These are phyloP conservation scores for Babyrousa celebensis DNA, from an alignment of 2,797 vertebrate genomes.

Conservation along the genomic window DNA sequence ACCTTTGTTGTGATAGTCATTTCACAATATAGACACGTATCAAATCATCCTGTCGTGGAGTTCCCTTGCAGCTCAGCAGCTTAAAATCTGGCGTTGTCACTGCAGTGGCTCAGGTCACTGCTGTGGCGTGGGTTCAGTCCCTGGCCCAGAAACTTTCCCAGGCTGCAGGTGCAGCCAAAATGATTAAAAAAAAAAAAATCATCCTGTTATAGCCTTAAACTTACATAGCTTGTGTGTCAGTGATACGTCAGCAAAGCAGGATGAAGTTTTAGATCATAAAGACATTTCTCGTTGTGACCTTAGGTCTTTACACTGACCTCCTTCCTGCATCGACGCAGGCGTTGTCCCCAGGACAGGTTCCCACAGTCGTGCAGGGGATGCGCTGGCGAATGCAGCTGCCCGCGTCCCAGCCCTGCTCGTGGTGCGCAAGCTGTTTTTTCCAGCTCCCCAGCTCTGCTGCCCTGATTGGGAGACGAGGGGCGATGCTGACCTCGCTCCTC, in stretches of 20 bases:
- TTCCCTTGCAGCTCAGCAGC: too few species aligned
- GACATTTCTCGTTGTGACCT: not conserved
- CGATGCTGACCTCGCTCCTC: not conserved
- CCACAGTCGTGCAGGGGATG: not conserved
- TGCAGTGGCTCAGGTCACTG: too few species aligned
- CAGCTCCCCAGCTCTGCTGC: too few species aligned
- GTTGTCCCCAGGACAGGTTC: not conserved
- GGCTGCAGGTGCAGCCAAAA: too few species aligned
- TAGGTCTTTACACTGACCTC: not conserved
- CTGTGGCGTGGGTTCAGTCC: too few species aligned
- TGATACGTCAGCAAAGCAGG: not conserved
- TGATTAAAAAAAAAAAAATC: too few species aligned
- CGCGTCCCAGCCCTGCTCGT: accelerated
- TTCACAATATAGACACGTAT: not conserved
- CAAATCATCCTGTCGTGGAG: not conserved
- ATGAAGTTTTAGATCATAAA: not conserved
- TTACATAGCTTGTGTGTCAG: accelerated
- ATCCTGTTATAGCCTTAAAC: too few species aligned
- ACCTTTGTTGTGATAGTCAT: not conserved
- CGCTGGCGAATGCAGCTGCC: accelerated
- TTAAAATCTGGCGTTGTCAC: too few species aligned
- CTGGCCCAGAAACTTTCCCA: too few species aligned
- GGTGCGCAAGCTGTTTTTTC: not conserved
- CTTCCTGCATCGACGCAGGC: not conserved
- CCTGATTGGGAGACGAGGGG: not conserved